Base-by-base conservation (phyloP, 1,140 invertebrate species). In the Ectropis grisescens region DNA sequence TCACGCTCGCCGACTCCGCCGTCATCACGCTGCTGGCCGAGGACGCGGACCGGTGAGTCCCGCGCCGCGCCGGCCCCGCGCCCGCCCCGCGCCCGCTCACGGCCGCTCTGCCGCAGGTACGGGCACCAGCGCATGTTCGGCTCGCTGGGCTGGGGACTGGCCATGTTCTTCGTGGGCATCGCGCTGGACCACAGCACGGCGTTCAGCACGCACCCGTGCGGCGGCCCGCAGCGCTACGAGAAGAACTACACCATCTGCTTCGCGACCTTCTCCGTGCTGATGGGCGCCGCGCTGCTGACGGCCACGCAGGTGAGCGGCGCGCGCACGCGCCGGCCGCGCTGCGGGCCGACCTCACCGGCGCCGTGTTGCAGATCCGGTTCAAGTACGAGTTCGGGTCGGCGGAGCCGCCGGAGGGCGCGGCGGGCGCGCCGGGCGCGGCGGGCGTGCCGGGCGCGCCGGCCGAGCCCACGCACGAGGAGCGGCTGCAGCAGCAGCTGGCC, bases 161-260 rank as follows among this genome's bases (percentile, higher is more conserved):
- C 97, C 7, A 99, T 99, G 97, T 98, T 99, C 72, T 93, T 99
- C 65, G 95, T 99, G 27, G 97, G 97, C 22, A 97, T 98, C 48
- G 97, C 95, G n/a, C 83, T 99, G 24, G 98, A 99, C 82, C 95
- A 98, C 66, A 97, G 96, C 68, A 98, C 87, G 45, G 91, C 85
- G 57, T 99, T 93, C 83, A 93, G 87, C 7, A 87, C 91, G 49
- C 93, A 95, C 80, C 96, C 96, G 0, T 99, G 97, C 65, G 91
- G 89, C 0, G 91, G 89, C 0, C 92, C 93, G 1, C 91, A 94
- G 47, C 87, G 89, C 36, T 89, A 90, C 64, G 96, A 98, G 66
- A 96, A 98, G 61, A 99, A 99, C 71, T 99, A 99, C 74, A 98
- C 95, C 2, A 95, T 98, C 28, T 99, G 97, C 76, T 99, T 99